These are phyloP conservation scores for Patiria pectinifera DNA, from an alignment of 53 echinoderm and acorn worm genomes.

Conservation along the genomic window DNA sequence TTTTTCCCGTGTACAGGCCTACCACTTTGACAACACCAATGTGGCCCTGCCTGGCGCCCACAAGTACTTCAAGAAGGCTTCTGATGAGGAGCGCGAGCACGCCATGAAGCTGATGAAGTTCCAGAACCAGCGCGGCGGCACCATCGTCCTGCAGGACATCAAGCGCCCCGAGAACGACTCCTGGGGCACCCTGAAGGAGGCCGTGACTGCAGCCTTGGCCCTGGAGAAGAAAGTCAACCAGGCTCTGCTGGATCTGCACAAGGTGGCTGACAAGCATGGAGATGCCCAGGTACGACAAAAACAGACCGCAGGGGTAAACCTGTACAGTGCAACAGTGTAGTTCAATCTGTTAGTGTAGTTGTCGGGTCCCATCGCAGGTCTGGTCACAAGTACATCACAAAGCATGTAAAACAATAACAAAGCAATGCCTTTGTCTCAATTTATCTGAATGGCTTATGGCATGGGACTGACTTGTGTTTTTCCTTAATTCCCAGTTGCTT, in stretches of 20 bases:
- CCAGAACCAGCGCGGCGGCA: slow-evolving; percentile 95
- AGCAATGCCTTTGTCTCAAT: too few species aligned
- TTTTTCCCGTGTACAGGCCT: slow-evolving; percentile 55
- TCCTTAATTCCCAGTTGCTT: too few species aligned
- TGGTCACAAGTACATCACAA: too few species aligned
- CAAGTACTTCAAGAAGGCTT: slow-evolving; percentile 89
- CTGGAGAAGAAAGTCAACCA: slow-evolving; percentile 95
- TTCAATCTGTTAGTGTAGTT: too few species aligned
- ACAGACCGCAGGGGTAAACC: not conserved
- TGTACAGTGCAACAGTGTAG: too few species aligned
- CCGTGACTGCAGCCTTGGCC: slow-evolving; percentile 71
- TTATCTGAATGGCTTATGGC: too few species aligned
- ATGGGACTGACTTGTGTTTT: too few species aligned
- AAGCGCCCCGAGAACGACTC: slow-evolving; percentile 75
- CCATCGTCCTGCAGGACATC: slow-evolving; percentile 80
- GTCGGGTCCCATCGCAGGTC: too few species aligned
- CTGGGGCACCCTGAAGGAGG: slow-evolving; percentile 81
- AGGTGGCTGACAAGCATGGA: slow-evolving; percentile 71
- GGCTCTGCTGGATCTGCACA: slow-evolving; percentile 84
- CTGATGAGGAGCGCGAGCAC: slow-evolving; percentile 86
- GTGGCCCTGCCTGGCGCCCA: slow-evolving; percentile 81
- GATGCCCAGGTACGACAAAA: slow-evolving; percentile 77
- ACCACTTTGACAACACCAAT: slow-evolving; percentile 81
- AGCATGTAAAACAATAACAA: too few species aligned
- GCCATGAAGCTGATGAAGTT: slow-evolving; percentile 92